These are phyloP conservation scores for Myotis brandtii DNA, from an alignment of 2,113 vertebrate species.

Conservation along the genomic window DNA sequence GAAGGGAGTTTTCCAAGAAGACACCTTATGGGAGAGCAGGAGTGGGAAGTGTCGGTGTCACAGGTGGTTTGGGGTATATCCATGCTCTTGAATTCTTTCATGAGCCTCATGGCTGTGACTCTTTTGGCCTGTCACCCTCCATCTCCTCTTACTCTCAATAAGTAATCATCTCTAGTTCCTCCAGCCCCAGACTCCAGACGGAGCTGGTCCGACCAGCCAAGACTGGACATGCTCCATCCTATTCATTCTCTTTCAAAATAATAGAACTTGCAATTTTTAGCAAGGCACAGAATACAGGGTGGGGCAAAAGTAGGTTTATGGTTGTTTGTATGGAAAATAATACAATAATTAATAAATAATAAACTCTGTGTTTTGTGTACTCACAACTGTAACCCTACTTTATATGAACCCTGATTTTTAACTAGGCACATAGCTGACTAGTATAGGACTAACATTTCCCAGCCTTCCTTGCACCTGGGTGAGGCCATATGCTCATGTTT, in stretches of 20 bases:
- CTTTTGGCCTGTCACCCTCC: background rate
- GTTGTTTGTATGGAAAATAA: background rate
- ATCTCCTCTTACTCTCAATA: background rate
- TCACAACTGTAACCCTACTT: background rate
- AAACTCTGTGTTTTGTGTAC: background rate
- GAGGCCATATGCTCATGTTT: background rate
- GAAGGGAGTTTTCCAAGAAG: background rate
- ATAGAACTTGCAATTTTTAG: background rate
- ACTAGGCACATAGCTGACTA: background rate
- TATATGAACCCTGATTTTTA: background rate
- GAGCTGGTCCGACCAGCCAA: background rate
- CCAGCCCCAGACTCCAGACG: background rate
- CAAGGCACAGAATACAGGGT: background rate
- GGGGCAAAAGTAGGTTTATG: background rate
- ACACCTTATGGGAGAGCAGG: background rate
- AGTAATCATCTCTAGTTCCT: background rate
- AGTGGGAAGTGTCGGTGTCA: background rate
- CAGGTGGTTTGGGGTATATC: background rate
- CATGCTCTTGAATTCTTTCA: background rate
- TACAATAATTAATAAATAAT: background rate
- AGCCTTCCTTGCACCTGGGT: background rate
- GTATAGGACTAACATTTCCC: background rate
- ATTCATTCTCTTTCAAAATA: background rate
- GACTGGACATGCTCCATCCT: background rate
- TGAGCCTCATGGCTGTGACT: background rate